Evolutionary conservation across 2,797 vertebrate species (phyloP), one percentile per base, ranked within the genome.

Genomic region (Morelia viridis): DNA sequence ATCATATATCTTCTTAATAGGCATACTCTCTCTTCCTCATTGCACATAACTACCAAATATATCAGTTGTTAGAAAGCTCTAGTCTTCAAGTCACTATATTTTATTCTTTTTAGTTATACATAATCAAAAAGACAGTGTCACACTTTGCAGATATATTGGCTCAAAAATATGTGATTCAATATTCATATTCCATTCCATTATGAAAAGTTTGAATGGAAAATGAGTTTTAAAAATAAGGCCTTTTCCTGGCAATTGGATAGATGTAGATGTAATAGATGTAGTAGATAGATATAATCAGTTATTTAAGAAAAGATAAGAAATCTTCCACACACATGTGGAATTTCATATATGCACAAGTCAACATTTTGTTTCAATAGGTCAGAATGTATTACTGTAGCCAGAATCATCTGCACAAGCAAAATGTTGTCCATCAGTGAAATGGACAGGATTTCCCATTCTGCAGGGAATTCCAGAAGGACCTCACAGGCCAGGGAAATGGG

Each of bases 271-370:
- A 41, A 41, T 8, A 41, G 41, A 41, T 41, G 41, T 41, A 41
- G 3, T 41, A 41, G 41, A 28, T 57, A 93, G 84, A 94, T 62
- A 50, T 89, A 50, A 91, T 46, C 86, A 88, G 71, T 76, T 92
- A 89, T 50, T 90, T 84, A 94, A 26, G 17, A 3, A 2, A 50
- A 17, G 15, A 0, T 93, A 57, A 28, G 92, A 68, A 15, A 1
- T 17, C 10, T 10, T 15, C 8, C 4, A 53, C 28, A 24, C 2
- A 35, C 3, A 56, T 46, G 65, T n/a, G 46, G 41, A 89, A 26
- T 71, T 57, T 56, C 50, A 71, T 50, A n/a, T 13, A 85, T n/a
- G 24, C 7, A 62, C 19, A 24, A 41, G 35, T 41, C 7, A 9
- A 31, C 71, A 35, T 50, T 83, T 58, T 61, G 31, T 90, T 80